These are phyloP conservation scores for Corbicula japonica DNA, from an alignment of 2,888 invertebrate species.

Conservation along the genomic window DNA sequence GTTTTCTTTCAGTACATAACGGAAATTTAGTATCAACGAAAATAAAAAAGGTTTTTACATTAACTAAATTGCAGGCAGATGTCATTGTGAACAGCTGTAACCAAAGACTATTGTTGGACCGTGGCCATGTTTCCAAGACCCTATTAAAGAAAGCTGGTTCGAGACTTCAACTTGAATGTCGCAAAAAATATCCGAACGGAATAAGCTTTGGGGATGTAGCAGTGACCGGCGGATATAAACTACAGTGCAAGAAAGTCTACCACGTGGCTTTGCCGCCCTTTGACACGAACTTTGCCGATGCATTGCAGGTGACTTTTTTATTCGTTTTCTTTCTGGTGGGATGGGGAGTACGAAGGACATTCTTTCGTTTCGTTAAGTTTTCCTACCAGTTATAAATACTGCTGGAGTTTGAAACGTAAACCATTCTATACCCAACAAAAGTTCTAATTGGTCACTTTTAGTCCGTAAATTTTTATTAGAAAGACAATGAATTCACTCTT, in stretches of 20 bases:
- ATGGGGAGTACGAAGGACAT: too few species aligned
- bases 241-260: slow-evolving; percentile 45
- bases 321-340: too few species aligned
- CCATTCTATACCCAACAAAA: neutral
- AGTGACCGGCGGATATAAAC: slow-evolving; percentile 35
- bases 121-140: slow-evolving; percentile 22
- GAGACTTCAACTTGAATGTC: slow-evolving; percentile 30
- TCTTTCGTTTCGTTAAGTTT: neutral
- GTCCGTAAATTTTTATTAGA: neutral
- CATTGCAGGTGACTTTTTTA: slow-evolving; percentile 16
- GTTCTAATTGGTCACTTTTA: neutral
- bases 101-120: slow-evolving; percentile 10
- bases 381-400: neutral
- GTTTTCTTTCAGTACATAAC: too few species aligned
- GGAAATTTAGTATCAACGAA: too few species aligned
- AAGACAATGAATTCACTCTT: neutral
- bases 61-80: slow-evolving; percentile 42
- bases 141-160: slow-evolving; percentile 18
- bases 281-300: slow-evolving; percentile 30
- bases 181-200: slow-evolving; percentile 43
- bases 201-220: slow-evolving; percentile 54
- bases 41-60: too few species aligned
- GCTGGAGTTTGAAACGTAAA: neutral
- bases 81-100: slow-evolving; percentile 43
- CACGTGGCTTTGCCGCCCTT: slow-evolving; percentile 48